phyloP scores from a whole-genome alignment of 1,140 invertebrate genomes.

The Laodelphax striatellus region DNA sequence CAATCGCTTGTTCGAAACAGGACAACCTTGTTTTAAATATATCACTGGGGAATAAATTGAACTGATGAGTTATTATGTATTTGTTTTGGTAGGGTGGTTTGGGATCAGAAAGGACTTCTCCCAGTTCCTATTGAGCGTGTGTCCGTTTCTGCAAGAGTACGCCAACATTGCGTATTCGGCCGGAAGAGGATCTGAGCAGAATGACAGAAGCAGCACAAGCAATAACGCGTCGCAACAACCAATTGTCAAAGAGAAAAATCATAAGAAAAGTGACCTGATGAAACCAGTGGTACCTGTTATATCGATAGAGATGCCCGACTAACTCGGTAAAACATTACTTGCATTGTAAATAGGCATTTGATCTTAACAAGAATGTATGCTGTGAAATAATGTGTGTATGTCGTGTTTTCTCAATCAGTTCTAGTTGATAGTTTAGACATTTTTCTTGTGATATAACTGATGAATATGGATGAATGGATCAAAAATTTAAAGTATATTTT shows the following conservation, averaged over 20 bases:
- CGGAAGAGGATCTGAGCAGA: constrained; percentile 37
- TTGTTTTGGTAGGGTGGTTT: constrained; percentile 81
- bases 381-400: no score
- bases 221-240: constrained; percentile 39
- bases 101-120: constrained; percentile 96
- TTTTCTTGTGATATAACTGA: no score
- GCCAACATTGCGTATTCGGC: constrained; percentile 90
- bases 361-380: no score
- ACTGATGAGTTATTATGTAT: no score
- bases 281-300: constrained; percentile 78
- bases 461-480: no score
- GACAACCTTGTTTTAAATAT: no score
- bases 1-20: no score
- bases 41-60: no score
- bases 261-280: constrained; percentile 58
- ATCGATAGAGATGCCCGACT: constrained; percentile 82
- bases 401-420: no score
- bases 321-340: constrained; percentile 21
- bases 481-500: no score
- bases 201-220: constrained; percentile 31
- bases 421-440: no score
- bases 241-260: constrained; percentile 42
- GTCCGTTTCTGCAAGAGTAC: constrained; percentile 92
- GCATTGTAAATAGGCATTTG: background rate
- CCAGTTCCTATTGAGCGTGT: constrained; percentile 82